phyloP scores from a whole-genome alignment of 1,140 invertebrate genomes.

The Artemia franciscana region DNA sequence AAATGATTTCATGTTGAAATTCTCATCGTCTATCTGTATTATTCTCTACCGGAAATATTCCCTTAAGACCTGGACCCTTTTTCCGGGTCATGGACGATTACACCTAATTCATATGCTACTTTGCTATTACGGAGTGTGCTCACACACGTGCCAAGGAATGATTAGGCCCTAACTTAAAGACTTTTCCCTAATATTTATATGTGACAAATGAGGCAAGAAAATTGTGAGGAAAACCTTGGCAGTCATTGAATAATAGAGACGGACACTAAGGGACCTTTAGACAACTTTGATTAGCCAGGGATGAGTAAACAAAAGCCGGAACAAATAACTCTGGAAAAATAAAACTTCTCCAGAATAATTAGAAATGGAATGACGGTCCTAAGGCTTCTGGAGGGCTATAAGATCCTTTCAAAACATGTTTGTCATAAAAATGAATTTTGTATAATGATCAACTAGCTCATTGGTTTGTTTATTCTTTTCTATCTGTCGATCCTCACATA shows the following conservation, averaged over 20 bases:
- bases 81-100: not conserved
- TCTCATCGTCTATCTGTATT: not conserved
- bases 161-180: not conserved
- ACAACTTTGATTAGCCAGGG: not conserved
- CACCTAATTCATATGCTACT: not conserved
- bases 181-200: not conserved
- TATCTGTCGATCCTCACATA: too few species aligned
- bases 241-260: not conserved
- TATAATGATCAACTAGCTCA: too few species aligned
- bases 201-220: not conserved
- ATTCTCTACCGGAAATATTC: not conserved
- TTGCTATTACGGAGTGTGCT: not conserved
- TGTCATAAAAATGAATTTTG: too few species aligned
- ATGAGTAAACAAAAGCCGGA: not conserved
- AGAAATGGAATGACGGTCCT: too few species aligned
- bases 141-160: not conserved
- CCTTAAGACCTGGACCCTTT: not conserved
- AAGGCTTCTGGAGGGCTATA: too few species aligned
- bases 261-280: not conserved
- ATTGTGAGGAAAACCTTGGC: not conserved
- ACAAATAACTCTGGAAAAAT: not conserved
- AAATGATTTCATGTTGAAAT: not conserved
- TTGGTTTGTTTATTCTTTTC: too few species aligned
- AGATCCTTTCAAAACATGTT: too few species aligned
- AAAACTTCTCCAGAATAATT: too few species aligned